These are phyloP conservation scores for Pogonognathellus flavescens DNA, from an alignment of 1,140 invertebrate genomes.

Conservation along the genomic window DNA sequence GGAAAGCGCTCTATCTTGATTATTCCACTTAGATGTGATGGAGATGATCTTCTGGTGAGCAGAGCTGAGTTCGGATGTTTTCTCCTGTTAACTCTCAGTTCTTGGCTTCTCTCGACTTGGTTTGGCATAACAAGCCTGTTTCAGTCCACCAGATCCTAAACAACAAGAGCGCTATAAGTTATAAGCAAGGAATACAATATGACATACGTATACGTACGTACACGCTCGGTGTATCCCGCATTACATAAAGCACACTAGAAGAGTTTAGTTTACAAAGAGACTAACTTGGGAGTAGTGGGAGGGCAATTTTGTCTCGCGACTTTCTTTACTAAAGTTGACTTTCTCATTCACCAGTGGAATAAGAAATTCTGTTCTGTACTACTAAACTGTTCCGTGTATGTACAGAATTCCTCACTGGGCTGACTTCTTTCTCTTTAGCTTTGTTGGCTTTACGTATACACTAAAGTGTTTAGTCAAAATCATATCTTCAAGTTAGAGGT, in stretches of 20 bases:
- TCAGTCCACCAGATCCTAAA: background rate
- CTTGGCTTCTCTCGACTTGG: constrained; percentile 7
- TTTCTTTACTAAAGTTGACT: constrained; percentile 31
- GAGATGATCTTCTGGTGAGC: constrained; percentile 55
- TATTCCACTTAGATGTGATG: constrained; percentile 59
- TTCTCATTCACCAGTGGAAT: background rate
- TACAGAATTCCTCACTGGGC: too few relatives aligned
- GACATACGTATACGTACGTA: background rate
- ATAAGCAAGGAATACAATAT: background rate
- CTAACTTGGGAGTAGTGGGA: constrained; percentile 22
- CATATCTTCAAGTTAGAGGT: background rate
- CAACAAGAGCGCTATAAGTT: constrained; percentile 7
- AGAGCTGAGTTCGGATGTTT: constrained; percentile 26
- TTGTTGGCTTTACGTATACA: too few relatives aligned
- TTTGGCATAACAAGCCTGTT: background rate
- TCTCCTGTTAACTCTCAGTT: constrained; percentile 24
- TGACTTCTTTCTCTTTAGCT: too few relatives aligned
- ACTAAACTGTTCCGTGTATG: too few relatives aligned
- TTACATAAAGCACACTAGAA: background rate
- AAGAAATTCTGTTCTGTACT: background rate
- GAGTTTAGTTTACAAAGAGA: constrained; percentile 21
- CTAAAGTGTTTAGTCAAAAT: constrained; percentile 13
- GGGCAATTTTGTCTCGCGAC: constrained; percentile 32
- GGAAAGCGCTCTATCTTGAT: constrained; percentile 58
- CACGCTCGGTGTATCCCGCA: too few relatives aligned